These are phyloP conservation scores for Harmothoe impar DNA, from an alignment of 2,888 invertebrate genomes.

Conservation along the genomic window DNA sequence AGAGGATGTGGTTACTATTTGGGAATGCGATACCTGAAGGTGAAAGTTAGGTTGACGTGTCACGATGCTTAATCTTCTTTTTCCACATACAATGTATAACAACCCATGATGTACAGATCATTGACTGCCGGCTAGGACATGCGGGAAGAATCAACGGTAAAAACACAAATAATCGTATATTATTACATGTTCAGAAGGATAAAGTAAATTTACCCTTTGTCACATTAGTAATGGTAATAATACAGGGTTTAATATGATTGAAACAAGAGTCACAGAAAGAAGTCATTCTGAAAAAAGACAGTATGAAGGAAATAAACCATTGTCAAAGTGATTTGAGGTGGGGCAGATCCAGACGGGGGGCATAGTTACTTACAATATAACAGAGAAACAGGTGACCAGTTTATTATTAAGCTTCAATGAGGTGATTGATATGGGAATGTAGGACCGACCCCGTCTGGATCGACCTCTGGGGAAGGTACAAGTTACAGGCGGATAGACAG, in stretches of 20 bases:
- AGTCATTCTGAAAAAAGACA: constrained; percentile 15
- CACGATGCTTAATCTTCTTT: not conserved
- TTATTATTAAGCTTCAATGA: too few relatives aligned
- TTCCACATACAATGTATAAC: constrained; percentile 10
- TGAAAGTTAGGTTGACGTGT: not conserved
- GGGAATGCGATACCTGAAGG: not conserved
- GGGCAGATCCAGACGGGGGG: not conserved
- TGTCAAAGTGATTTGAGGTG: not conserved
- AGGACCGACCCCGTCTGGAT: too few relatives aligned
- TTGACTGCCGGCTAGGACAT: not conserved
- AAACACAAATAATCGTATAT: not conserved
- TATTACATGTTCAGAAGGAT: not conserved
- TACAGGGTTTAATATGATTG: not conserved
- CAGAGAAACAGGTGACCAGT: not conserved
- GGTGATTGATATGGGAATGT: too few relatives aligned
- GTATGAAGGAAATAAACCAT: not conserved
- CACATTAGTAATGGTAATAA: constrained; percentile 31
- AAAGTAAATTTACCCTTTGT: not conserved
- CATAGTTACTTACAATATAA: not conserved
- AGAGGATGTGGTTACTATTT: not conserved
- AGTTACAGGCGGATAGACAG: not conserved
- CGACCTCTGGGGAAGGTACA: too few relatives aligned
- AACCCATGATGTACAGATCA: constrained; percentile 35
- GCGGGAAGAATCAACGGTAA: not conserved
- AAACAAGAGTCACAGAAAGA: not conserved